These are phyloP conservation scores for Tautogolabrus adspersus DNA, from an alignment of 2,113 vertebrate genomes.

Conservation along the genomic window DNA sequence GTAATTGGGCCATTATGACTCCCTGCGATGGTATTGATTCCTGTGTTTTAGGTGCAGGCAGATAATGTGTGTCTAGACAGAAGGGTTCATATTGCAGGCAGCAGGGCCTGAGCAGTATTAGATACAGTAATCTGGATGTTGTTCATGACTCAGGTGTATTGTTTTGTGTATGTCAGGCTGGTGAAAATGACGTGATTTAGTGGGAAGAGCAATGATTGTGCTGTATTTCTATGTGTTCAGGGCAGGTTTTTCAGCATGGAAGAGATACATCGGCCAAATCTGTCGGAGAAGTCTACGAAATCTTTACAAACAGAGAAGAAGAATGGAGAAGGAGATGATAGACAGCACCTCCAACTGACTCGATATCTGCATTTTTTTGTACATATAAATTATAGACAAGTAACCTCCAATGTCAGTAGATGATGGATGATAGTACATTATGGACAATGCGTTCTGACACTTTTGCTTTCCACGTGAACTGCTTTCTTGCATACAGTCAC, in stretches of 20 bases:
- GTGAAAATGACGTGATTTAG: constrained; percentile 41
- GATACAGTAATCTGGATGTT: constrained; percentile 59
- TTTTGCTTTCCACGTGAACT: no score
- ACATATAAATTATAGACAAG: no score
- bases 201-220: background rate
- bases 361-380: no score
- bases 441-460: no score
- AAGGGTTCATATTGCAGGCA: constrained; percentile 67
- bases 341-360: no score
- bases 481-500: no score
- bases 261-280: background rate
- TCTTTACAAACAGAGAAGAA: no score
- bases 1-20: constrained; percentile 83
- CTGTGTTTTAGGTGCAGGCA: constrained; percentile 73
- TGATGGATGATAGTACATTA: no score
- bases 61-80: constrained; percentile 80
- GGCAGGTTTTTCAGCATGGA: background rate
- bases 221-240: constrained; percentile 13
- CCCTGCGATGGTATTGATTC: constrained; percentile 78
- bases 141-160: constrained; percentile 59
- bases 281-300: background rate
- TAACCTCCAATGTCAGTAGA: no score
- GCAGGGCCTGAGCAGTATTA: constrained; percentile 41
- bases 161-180: constrained; percentile 47
- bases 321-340: no score